Conservation (phyloP, 2,797 vertebrate genomes). For the Cyprinodon diabolis region DNA sequence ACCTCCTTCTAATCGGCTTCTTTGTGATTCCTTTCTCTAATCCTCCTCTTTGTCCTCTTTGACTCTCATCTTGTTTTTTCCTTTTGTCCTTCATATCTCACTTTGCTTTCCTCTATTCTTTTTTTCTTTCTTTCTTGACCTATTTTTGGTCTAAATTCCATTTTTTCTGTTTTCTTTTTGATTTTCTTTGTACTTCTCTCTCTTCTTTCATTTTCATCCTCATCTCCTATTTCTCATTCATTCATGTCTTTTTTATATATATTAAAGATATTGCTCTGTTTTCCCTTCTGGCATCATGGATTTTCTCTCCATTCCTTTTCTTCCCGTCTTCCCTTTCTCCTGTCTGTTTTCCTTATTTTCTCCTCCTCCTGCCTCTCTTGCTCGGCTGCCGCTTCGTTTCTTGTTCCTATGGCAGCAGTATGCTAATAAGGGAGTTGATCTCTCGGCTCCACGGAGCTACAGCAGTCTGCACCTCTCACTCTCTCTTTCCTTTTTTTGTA, state of each 20-base stretch:
- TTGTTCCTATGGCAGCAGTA: constrained; percentile 78
- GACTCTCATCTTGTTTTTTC: not conserved
- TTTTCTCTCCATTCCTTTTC: not conserved
- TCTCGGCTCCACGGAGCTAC: constrained; percentile 50
- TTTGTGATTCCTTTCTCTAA: not conserved
- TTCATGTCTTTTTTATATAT: not conserved
- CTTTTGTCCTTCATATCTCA: not conserved
- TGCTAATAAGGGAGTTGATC: constrained; percentile 73
- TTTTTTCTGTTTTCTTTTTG: not conserved
- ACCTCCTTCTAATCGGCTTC: not conserved
- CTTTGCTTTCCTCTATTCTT: not conserved
- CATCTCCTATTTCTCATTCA: not conserved
- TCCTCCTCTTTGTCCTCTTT: constrained; percentile 9
- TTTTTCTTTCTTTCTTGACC: not conserved
- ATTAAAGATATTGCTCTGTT: not conserved
- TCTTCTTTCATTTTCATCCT: not conserved
- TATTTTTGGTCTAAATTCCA: not conserved
- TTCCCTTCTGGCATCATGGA: not conserved
- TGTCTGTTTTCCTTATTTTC: not conserved
- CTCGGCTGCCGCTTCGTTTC: constrained; percentile 56
- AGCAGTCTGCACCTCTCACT: constrained; percentile 41
- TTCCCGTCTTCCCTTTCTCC: not conserved
- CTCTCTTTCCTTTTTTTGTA: not conserved
- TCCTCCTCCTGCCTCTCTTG: constrained; percentile 3
- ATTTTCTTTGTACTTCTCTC: not conserved